Evolutionary conservation across 2,888 invertebrate species (phyloP).

Genomic region (Mylabris sibirica): DNA sequence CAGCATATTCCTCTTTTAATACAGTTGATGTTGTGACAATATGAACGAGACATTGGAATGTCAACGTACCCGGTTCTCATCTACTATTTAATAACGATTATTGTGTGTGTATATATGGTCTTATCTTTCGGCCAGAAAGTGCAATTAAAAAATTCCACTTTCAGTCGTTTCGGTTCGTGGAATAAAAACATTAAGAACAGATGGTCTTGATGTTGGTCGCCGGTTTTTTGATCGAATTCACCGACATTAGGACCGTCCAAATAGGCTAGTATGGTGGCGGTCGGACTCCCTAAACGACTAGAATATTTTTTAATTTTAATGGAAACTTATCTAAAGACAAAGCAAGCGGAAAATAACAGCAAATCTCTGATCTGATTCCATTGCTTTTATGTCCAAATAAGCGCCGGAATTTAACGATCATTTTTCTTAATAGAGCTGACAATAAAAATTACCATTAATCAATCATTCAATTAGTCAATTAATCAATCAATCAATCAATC

Average conservation of each 20-base stretch:
- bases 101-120: background rate
- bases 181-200: background rate
- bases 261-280: background rate
- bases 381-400: too few relatives aligned
- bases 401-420: background rate
- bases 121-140: background rate
- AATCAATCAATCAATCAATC: background rate
- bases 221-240: background rate
- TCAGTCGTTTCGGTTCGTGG: constrained; percentile 2
- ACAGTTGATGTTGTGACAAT: too few relatives aligned
- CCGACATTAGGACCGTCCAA: background rate
- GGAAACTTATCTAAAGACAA: too few relatives aligned
- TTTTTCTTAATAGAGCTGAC: background rate
- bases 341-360: too few relatives aligned
- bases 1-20: too few relatives aligned
- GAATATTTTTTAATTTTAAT: too few relatives aligned
- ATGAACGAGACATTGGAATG: background rate
- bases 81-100: background rate
- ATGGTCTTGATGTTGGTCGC: background rate
- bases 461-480: constrained; percentile 1
- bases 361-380: too few relatives aligned
- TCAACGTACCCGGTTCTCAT: background rate
- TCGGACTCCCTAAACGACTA: background rate
- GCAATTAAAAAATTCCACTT: constrained; percentile 11
- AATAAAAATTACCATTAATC: constrained; percentile 2